A percentile compares a stretch with the other conserved stretches of the same genome.
Evolutionary conservation across 2,797 vertebrate genomes (phyloP).

Genomic region (Acanthurus tractus): DNA sequence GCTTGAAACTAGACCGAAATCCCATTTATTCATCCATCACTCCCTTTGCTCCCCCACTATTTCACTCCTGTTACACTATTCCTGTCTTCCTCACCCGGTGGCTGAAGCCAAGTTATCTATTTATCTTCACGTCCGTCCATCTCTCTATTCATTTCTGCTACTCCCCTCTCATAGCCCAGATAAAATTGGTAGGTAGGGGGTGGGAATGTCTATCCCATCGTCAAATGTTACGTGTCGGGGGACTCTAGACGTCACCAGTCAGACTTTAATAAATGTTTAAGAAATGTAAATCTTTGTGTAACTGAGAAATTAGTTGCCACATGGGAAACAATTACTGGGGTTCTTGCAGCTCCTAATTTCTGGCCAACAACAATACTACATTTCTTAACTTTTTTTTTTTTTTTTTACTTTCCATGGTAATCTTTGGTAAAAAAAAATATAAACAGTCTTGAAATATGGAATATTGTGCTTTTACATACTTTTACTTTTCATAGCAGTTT

Average conservation of each 20-base stretch:
- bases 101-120: conserved; percentile 61
- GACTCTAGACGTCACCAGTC: conserved; percentile 2
- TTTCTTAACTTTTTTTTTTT: no score
- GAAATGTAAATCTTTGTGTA: not conserved
- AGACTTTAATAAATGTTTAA: not conserved
- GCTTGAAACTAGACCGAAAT: conserved; percentile 65
- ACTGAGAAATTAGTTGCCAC: no score
- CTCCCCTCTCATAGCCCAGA: not conserved
- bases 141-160: conserved; percentile 31
- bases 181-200: not conserved
- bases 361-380: no score
- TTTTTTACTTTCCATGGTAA: no score
- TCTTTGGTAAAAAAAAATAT: no score
- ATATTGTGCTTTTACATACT: no score
- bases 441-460: no score
- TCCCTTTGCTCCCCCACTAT: conserved; percentile 32
- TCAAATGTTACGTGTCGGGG: not conserved
- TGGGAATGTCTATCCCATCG: not conserved
- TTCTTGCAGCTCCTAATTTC: no score
- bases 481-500: no score
- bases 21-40: conserved; percentile 69
- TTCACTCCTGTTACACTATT: conserved; percentile 28
- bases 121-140: conserved; percentile 55
- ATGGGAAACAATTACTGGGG: no score
- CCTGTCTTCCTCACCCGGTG: conserved; percentile 40